These are phyloP conservation scores for Hermatobates lingyangjiaoensis DNA, from an alignment of 1,140 invertebrate species.

Conservation along the genomic window DNA sequence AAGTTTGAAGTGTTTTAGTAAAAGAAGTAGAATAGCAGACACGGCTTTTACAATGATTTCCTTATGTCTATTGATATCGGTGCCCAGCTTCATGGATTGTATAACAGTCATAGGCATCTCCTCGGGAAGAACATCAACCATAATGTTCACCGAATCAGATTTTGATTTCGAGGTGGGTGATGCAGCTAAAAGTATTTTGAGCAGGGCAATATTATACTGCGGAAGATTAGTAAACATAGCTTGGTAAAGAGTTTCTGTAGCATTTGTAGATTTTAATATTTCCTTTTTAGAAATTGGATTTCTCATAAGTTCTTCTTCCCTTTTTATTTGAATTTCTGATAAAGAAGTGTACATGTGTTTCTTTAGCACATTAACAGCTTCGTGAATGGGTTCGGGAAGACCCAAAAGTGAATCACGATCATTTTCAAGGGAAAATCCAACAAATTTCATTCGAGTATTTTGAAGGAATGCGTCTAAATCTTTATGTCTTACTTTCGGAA, in stretches of 20 bases:
- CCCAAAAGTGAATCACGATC: slow-evolving; percentile 76
- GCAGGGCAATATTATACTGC: slow-evolving; percentile 88
- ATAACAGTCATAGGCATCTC: slow-evolving; percentile 93
- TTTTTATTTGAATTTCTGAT: slow-evolving; percentile 62
- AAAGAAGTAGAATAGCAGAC: slow-evolving; percentile 76
- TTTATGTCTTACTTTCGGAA: slow-evolving; percentile 86
- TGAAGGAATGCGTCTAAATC: slow-evolving; percentile 85
- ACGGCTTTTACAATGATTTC: slow-evolving; percentile 98
- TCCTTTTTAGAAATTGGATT: slow-evolving; percentile 47
- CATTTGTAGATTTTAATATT: slow-evolving; percentile 48
- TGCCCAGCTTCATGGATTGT: slow-evolving; percentile 90
- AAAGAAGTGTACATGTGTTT: slow-evolving; percentile 68
- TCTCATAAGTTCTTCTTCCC: slow-evolving; percentile 61
- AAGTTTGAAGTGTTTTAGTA: slow-evolving; percentile 97
- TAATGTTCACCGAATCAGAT: slow-evolving; percentile 94
- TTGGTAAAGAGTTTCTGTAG: slow-evolving; percentile 75
- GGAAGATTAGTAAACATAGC: slow-evolving; percentile 82
- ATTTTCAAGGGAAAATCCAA: slow-evolving; percentile 73
- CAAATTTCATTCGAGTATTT: slow-evolving; percentile 80
- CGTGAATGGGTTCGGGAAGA: slow-evolving; percentile 83
- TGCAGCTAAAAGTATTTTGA: slow-evolving; percentile 93
- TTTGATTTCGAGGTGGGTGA: slow-evolving; percentile 95
- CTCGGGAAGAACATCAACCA: slow-evolving; percentile 90
- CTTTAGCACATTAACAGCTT: slow-evolving; percentile 78
- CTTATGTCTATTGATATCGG: slow-evolving; percentile 96